Evolutionary conservation across 2,888 invertebrate species (phyloP).

Genomic region (Exephanes ischioxanthus): DNA sequence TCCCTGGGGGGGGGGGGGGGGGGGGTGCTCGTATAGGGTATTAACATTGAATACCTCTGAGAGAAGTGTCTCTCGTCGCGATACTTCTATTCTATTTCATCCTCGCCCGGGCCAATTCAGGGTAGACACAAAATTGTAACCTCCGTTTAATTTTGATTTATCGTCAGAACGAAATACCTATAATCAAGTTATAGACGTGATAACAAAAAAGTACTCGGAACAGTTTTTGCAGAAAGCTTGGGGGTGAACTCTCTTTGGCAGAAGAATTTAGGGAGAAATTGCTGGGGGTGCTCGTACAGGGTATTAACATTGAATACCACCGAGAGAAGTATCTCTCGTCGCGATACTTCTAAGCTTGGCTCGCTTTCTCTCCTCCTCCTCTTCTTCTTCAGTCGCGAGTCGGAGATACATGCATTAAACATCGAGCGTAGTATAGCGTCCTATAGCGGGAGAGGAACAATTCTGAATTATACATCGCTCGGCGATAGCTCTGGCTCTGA

Average conservation of each 20-base stretch:
- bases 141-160: too few relatives aligned
- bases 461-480: conserved; percentile 82
- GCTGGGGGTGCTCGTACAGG: conserved; percentile 42
- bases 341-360: conserved; percentile 47
- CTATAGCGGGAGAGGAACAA: conserved; percentile 71
- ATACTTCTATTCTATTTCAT: conserved; percentile 44
- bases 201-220: neutral
- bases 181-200: too few relatives aligned
- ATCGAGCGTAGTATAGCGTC: conserved; percentile 75
- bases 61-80: conserved; percentile 57
- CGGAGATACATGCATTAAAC: conserved; percentile 81
- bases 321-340: conserved; percentile 57
- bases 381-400: conserved; percentile 30
- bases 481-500: conserved; percentile 74
- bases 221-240: neutral
- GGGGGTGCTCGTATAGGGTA: conserved; percentile 65
- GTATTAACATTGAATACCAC: conserved; percentile 82
- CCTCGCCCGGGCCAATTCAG: neutral
- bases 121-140: neutral
- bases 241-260: conserved; percentile 6
- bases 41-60: conserved; percentile 81
- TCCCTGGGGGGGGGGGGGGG: too few relatives aligned
- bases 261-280: conserved; percentile 31
- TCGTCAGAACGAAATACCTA: too few relatives aligned
- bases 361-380: conserved; percentile 46